Conservation (phyloP, 1,140 invertebrate species). For the Plectus sambesii region DNA sequence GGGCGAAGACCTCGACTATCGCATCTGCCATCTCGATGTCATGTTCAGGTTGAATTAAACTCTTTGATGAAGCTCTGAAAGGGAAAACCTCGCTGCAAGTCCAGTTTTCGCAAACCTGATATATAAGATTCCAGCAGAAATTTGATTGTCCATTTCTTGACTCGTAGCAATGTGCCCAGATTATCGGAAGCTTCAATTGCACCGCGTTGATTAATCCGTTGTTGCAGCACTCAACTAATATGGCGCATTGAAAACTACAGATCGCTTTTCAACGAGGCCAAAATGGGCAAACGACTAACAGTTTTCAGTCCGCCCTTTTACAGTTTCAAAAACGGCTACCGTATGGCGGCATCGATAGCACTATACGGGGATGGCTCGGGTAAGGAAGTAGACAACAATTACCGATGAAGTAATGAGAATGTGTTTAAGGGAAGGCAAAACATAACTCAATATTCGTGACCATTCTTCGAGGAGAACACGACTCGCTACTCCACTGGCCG, state of each 20-base stretch:
- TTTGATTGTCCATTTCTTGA: too few species aligned
- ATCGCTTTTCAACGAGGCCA: background rate
- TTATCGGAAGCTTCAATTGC: too few species aligned
- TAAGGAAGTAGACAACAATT: too few species aligned
- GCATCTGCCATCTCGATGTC: constrained; percentile 4
- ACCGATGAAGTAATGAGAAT: too few species aligned
- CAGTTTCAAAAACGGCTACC: constrained; percentile 5
- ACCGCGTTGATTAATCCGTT: too few species aligned
- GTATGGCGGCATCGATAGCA: constrained; percentile 3
- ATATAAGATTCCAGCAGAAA: too few species aligned
- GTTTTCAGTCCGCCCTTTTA: constrained; percentile 4
- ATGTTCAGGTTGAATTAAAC: constrained; percentile 1
- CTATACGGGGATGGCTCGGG: constrained; percentile 4
- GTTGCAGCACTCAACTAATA: constrained; percentile 6
- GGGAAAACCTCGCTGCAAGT: too few species aligned
- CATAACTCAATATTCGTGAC: constrained; percentile 3
- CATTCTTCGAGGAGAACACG: constrained; percentile 4
- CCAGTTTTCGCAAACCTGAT: too few species aligned
- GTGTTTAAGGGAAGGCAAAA: background rate
- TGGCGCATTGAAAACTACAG: constrained; percentile 8
- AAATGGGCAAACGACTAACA: background rate
- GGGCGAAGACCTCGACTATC: background rate
- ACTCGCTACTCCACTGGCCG: constrained; percentile 6
- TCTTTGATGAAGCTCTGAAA: too few species aligned
- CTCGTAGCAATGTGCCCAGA: too few species aligned